Conservation (phyloP, 2,113 vertebrate species). For the Epinephelus cyanopodus region DNA sequence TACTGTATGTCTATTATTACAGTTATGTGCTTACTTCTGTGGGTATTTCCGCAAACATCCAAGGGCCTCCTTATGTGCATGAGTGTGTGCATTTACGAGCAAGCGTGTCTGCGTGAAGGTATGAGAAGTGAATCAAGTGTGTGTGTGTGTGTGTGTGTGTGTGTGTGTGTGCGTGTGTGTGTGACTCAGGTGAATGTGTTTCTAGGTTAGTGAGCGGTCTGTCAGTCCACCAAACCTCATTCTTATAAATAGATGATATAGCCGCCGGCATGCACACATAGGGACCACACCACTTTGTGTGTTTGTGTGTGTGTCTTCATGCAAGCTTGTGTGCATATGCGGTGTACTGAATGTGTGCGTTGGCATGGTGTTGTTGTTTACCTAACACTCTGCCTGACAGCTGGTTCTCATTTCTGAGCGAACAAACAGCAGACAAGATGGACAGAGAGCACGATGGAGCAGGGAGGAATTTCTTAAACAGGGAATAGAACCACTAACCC, state of each 20-base stretch:
- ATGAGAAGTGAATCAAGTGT: slow-evolving; percentile 4
- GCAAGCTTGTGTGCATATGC: slow-evolving; percentile 39
- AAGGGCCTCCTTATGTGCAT: slow-evolving; percentile 42
- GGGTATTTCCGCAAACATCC: slow-evolving; percentile 52
- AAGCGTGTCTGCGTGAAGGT: slow-evolving; percentile 2
- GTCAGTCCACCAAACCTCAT: slow-evolving; percentile 74
- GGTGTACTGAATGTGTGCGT: slow-evolving; percentile 53
- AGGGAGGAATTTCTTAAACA: not conserved
- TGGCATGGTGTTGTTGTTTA: slow-evolving; percentile 78
- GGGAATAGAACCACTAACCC: slow-evolving; percentile 17
- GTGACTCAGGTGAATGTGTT: slow-evolving; percentile 75
- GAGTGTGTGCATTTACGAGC: slow-evolving; percentile 8
- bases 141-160: slow-evolving; percentile 11
- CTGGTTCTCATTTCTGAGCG: slow-evolving; percentile 73
- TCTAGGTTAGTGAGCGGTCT: slow-evolving; percentile 72
- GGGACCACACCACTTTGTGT: slow-evolving; percentile 31
- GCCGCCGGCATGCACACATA: slow-evolving; percentile 64
- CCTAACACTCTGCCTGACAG: slow-evolving; percentile 69
- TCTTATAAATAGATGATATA: slow-evolving; percentile 78
- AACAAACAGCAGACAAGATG: slow-evolving; percentile 69
- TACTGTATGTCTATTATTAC: slow-evolving; percentile 24
- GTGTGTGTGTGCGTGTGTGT: slow-evolving; percentile 2
- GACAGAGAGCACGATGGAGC: slow-evolving; percentile 36
- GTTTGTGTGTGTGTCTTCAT: slow-evolving; percentile 22
- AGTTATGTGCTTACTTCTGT: slow-evolving; percentile 32